A percentile compares a stretch with the other conserved stretches of the same genome.
phyloP scores from a whole-genome alignment of 2,797 vertebrate species.

The Jordanella pulchra region DNA sequence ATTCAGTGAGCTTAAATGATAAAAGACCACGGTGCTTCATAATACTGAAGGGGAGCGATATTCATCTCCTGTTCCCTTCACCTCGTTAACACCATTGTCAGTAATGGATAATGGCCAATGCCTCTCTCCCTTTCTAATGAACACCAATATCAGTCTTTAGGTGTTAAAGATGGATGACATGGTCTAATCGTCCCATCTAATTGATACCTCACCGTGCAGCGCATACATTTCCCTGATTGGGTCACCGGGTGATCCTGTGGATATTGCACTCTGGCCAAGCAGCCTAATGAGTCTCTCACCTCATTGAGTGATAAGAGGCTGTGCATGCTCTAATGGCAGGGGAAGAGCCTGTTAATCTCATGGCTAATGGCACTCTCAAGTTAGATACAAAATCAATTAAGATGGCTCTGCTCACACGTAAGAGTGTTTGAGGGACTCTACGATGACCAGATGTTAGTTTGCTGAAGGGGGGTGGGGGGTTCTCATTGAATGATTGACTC shows the following conservation, averaged over 20 bases:
- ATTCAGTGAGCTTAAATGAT: conserved; percentile 41
- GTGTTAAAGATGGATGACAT: conserved; percentile 64
- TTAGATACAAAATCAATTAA: conserved; percentile 66
- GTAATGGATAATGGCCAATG: conserved; percentile 54
- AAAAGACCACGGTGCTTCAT: conserved; percentile 32
- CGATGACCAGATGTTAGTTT: conserved; percentile 1
- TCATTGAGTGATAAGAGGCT: conserved; percentile 66
- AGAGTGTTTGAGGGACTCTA: conserved; percentile 24
- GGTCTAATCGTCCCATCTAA: conserved; percentile 62
- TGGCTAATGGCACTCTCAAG: conserved; percentile 58
- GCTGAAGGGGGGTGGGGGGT: neutral
- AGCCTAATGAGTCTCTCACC: conserved; percentile 63
- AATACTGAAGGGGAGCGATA: conserved; percentile 35
- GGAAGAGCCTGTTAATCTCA: conserved; percentile 67
- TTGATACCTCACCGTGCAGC: conserved; percentile 62
- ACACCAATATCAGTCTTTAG: conserved; percentile 57
- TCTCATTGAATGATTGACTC: conserved; percentile 1
- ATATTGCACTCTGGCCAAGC: conserved; percentile 53
- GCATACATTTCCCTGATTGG: conserved; percentile 64
- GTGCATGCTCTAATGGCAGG: conserved; percentile 55
- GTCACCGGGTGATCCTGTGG: conserved; percentile 56
- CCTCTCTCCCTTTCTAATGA: conserved; percentile 60
- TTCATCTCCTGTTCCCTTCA: conserved; percentile 38
- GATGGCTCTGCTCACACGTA: conserved; percentile 42
- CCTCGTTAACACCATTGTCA: conserved; percentile 61